Evolutionary conservation across 1,140 invertebrate genomes (phyloP), one percentile per base, ranked within the genome.

Genomic region (Lucilia sericata): DNA sequence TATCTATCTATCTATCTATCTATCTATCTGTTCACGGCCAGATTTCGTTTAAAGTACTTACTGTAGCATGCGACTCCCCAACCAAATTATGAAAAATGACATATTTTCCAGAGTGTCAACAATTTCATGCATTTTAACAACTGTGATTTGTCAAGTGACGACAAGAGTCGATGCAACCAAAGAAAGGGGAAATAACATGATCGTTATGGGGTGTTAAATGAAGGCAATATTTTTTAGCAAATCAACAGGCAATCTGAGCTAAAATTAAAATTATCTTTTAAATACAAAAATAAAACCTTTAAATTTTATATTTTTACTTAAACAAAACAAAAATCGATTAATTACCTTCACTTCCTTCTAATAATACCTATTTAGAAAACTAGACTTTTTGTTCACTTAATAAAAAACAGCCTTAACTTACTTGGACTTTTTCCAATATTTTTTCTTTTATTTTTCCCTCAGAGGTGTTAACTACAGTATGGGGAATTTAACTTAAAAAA

Each of bases 111-210:
- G 65, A 70, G n/a, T 70, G 65, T 70, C 65, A 70, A 70, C 65
- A 70, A 70, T 70, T 70, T 70, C 65, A 70, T n/a, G 65, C 65
- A 21, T 25, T 70, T 70, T 70, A 70, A 70, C 65, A 70, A 70
- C 65, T 70, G 65, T 10, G 65, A 70, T 70, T 70, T 70, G 65
- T 70, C 65, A 70, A 42, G 10, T 42, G 10, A 42, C 42, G 10
- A 42, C 42, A 42, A 42, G 42, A 7, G 2, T 42, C 42, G 5
- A 42, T 42, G 42, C 42, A 7, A 42, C 0, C 42, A 42, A 42
- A 8, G 42, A 42, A 42, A 42, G 42, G 42, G 42, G 42, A 0
- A 42, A 42, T 0, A 30, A 2, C 10, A 42, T 8, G 2, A 42
- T 42, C 10, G 2, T 42, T 42, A 42, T 42, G 5, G 42, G 7